Evolutionary conservation across 2,797 vertebrate species (phyloP), one percentile per base, ranked within the genome.

Genomic region (Coregonus ussuriensis): DNA sequence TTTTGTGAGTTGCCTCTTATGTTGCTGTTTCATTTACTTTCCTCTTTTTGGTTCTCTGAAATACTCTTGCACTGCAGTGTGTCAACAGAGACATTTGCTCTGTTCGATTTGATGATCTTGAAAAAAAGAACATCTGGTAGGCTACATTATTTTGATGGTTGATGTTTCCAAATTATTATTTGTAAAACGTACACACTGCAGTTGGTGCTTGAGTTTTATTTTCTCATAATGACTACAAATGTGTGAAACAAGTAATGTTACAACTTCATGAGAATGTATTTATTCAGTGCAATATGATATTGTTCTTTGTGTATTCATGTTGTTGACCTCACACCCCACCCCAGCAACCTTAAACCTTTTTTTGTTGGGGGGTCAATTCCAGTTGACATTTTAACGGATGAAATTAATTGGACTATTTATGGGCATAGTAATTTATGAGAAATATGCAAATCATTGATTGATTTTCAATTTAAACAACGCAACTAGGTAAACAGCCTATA

Each of bases 211-310:
- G 62, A 92, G 86, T 86, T 89, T 83, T 25, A 90, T 89, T 90
- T 83, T 90, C 81, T 88, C 89, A 84, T 83, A 94, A 92, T 94
- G 86, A 93, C 92, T 93, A 88, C 88, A 89, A 90, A 92, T 94
- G 91, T 94, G 74, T 89, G 85, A 82, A 88, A 86, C 79, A 72
- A 87, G 85, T 89, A 84, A 86, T 91, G 90, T 91, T 86, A 84
- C 82, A 90, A 91, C 85, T 89, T 90, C 70, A 89, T 91, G 87
- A 89, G 83, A 85, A 82, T 94, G 92, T 94, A 88, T 88, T 91
- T 62, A 65, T 66, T 66, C 73, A 16, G 83, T 94, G 90, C 91
- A 33, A 86, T 90, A 72, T 52, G 79, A 53, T 89, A 31, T 59
- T 78, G 66, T 68, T 78, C 63, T 35, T 63, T 89, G 81, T 93